Percentiles rank a stretch among this genome's conserved stretches.
These are phyloP conservation scores for Uria lomvia DNA, from an alignment of 2,113 vertebrate species.

Conservation along the genomic window DNA sequence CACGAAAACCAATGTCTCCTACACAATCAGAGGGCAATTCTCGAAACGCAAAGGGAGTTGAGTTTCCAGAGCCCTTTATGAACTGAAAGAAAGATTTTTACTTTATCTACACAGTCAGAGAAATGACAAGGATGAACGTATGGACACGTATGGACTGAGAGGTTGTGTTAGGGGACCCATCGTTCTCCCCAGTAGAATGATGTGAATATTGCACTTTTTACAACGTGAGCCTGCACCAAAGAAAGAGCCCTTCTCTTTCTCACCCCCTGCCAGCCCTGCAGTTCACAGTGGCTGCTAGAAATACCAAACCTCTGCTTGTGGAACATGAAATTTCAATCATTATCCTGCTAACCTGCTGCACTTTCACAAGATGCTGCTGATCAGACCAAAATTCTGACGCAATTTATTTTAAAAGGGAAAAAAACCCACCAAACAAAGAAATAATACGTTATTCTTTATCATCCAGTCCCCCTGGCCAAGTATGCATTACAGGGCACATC, in stretches of 20 bases:
- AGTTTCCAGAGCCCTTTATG: not conserved
- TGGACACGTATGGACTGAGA: not conserved
- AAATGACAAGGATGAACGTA: not conserved
- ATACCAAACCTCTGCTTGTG: not conserved
- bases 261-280: not conserved
- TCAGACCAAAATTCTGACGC: not conserved
- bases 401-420: not conserved
- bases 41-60: not conserved
- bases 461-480: not conserved
- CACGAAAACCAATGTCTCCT: not conserved
- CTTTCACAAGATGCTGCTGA: not conserved
- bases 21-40: not conserved
- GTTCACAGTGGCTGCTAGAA: not conserved
- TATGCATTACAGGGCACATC: not conserved
- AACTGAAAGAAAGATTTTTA: not conserved
- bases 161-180: not conserved
- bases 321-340: not conserved
- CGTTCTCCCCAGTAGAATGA: not conserved
- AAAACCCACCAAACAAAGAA: not conserved
- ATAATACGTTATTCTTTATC: not conserved
- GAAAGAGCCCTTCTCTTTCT: not conserved
- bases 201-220: not conserved
- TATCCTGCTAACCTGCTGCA: not conserved
- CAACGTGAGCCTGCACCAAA: not conserved
- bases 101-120: not conserved